These are phyloP conservation scores for Nomada hirtipes DNA, from an alignment of 2,888 invertebrate genomes.

Conservation along the genomic window DNA sequence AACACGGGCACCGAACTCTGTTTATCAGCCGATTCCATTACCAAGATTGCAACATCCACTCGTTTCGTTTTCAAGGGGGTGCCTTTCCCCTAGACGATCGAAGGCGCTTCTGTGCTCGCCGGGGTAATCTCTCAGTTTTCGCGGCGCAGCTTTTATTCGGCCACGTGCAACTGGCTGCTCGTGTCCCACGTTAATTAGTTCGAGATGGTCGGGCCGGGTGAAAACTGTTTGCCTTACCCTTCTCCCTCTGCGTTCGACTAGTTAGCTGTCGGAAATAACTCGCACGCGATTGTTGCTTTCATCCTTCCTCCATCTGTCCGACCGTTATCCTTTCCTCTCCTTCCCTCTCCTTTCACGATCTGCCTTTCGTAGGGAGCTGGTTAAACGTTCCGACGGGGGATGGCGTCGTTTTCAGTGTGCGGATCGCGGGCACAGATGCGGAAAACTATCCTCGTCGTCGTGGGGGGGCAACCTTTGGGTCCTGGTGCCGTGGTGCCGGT, in stretches of 20 bases:
- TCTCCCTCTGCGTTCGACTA: slow-evolving; percentile 58
- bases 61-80: slow-evolving; percentile 27
- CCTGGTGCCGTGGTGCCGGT: slow-evolving; percentile 2
- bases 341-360: not conserved
- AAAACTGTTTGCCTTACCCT: slow-evolving; percentile 80
- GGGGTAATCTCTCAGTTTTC: slow-evolving; percentile 56
- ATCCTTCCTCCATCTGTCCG: slow-evolving; percentile 44
- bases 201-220: slow-evolving; percentile 75
- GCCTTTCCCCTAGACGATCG: slow-evolving; percentile 28
- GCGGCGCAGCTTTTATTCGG: slow-evolving; percentile 55
- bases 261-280: slow-evolving; percentile 70
- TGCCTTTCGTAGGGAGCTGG: slow-evolving; percentile 26
- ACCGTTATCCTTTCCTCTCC: slow-evolving; percentile 9
- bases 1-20: not conserved
- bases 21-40: slow-evolving; percentile 51
- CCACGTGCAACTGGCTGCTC: slow-evolving; percentile 42
- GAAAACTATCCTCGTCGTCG: slow-evolving; percentile 71
- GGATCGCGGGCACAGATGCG: slow-evolving; percentile 76
- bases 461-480: slow-evolving; percentile 37
- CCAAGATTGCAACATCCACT: slow-evolving; percentile 51
- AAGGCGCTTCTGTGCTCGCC: slow-evolving; percentile 20
- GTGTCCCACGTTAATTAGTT: slow-evolving; percentile 81
- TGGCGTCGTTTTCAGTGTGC: slow-evolving; percentile 49
- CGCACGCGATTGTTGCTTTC: slow-evolving; percentile 77
- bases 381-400: slow-evolving; percentile 56